Evolutionary conservation across 2,113 vertebrate genomes (phyloP).

Genomic region (Chaenocephalus aceratus): DNA sequence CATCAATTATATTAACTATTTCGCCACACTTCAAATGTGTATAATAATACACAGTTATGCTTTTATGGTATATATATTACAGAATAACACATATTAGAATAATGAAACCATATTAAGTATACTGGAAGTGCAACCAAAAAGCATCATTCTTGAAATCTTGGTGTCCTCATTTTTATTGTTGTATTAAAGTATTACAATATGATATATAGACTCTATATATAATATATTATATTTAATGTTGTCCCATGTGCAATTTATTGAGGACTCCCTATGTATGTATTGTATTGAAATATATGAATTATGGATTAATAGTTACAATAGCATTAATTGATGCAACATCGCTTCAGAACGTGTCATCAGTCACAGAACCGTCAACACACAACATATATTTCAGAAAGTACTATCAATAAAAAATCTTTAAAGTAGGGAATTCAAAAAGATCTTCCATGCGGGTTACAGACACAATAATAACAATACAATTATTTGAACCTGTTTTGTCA

Average conservation of each 20-base stretch:
- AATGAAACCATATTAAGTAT: neutral
- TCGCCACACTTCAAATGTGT: neutral
- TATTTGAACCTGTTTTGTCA: neutral
- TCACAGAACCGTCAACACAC: neutral
- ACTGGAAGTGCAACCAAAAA: neutral
- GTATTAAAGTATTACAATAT: too few relatives aligned
- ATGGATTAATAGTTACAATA: too few relatives aligned
- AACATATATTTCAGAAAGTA: neutral
- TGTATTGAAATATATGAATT: too few relatives aligned
- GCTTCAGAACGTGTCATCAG: too few relatives aligned
- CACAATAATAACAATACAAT: neutral
- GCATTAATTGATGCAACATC: too few relatives aligned
- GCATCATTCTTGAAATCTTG: too few relatives aligned
- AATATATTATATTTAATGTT: too few relatives aligned
- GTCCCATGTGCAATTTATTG: too few relatives aligned
- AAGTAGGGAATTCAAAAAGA: neutral
- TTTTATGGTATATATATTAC: neutral
- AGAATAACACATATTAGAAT: neutral
- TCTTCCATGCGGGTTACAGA: neutral
- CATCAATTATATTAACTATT: neutral
- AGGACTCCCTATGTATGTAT: too few relatives aligned
- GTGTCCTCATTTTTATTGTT: too few relatives aligned
- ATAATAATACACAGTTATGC: neutral
- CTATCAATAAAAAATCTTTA: neutral
- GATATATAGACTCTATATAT: too few relatives aligned